Base-by-base conservation (phyloP, 2,797 vertebrate species). In the Falco columbarius region DNA sequence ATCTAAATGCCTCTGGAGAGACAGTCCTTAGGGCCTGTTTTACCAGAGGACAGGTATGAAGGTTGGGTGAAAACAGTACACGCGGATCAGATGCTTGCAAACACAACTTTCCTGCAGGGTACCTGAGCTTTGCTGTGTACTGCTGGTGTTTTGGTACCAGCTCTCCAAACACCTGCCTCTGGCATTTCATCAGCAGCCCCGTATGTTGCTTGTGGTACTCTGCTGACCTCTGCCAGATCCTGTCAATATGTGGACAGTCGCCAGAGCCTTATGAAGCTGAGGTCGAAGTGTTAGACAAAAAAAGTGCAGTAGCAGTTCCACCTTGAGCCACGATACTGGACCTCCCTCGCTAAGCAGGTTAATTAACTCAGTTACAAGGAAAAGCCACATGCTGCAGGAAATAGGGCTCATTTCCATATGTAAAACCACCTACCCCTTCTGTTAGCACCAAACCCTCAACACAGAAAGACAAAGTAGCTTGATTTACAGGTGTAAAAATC, bases 301-400 rank as follows among this genome's bases (percentile, higher is more conserved):
- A 34, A 89, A 72, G 21, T 17, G 49, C 54, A 63, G 52, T 21
- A 58, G 71, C n/a, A 62, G 52, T 77, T 77, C 49, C 23, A 76
- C 44, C 30, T 63, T 62, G 54, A 72, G 40, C n/a, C 4, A 0
- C 21, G 20, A 34, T 55, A 44, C 21, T 29, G 47, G 38, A 72
- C 44, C 10, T 80, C 65, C 32, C 22, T 81, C 30, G 19, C 44
- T 77, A 71, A 56, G 47, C 46, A 86, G 54, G 49, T 42, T 67
- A 86, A 86, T 85, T 71, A 85, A 56, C 47, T 81, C 47, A 34
- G 23, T 34, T 86, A 67, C 26, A 66, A 30, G 73, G 61, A 85
- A 96, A 82, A 82, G 29, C 13, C 66, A 92, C 76, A 58, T 13
- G 7, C 51, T 66, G 36, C 67, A 94, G 42, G 72, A 89, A 88